Percentiles rank a stretch among this genome's conserved stretches.
These are phyloP conservation scores for Drosophila eugracilis DNA, from an alignment of 1,140 invertebrate genomes.

Conservation along the genomic window DNA sequence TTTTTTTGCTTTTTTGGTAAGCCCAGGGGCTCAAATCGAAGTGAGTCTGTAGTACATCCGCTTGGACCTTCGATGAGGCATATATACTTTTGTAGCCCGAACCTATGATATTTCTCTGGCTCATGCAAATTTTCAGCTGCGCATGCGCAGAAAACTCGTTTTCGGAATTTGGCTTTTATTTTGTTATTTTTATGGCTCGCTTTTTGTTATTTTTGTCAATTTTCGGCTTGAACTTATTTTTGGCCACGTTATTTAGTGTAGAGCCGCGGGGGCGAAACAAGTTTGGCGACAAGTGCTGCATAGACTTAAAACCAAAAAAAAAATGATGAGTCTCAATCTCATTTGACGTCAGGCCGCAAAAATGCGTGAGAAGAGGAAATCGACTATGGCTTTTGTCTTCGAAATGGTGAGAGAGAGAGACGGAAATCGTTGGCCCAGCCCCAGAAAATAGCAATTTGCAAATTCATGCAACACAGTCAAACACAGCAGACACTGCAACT, in stretches of 20 bases:
- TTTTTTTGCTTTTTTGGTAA: background rate
- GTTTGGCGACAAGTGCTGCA: slow-evolving; percentile 66
- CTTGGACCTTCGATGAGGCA: slow-evolving; percentile 10
- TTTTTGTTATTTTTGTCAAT: slow-evolving; percentile 31
- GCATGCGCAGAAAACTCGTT: slow-evolving; percentile 51
- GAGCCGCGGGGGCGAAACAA: slow-evolving; percentile 58
- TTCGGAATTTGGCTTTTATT: slow-evolving; percentile 23
- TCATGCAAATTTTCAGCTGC: slow-evolving; percentile 48
- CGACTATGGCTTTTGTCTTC: slow-evolving; percentile 16
- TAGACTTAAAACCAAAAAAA: slow-evolving; percentile 37
- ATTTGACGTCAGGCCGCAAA: slow-evolving; percentile 57
- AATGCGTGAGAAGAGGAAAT: slow-evolving; percentile 51
- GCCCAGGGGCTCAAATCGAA: background rate
- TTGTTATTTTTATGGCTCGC: slow-evolving; percentile 8
- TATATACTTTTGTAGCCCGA: slow-evolving; percentile 8
- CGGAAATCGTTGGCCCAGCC: slow-evolving; percentile 54
- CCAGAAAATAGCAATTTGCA: slow-evolving; percentile 25
- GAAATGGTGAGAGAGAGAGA: background rate
- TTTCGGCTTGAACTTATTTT: slow-evolving; percentile 44
- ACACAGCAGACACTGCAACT: slow-evolving; percentile 7
- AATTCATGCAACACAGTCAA: slow-evolving; percentile 27
- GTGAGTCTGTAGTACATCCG: slow-evolving; percentile 21
- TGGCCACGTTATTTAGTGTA: slow-evolving; percentile 24
- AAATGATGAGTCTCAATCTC: background rate
- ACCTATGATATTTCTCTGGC: slow-evolving; percentile 19